phyloP scores from a whole-genome alignment of 2,113 vertebrate genomes.

The Australoheros scitulus region DNA sequence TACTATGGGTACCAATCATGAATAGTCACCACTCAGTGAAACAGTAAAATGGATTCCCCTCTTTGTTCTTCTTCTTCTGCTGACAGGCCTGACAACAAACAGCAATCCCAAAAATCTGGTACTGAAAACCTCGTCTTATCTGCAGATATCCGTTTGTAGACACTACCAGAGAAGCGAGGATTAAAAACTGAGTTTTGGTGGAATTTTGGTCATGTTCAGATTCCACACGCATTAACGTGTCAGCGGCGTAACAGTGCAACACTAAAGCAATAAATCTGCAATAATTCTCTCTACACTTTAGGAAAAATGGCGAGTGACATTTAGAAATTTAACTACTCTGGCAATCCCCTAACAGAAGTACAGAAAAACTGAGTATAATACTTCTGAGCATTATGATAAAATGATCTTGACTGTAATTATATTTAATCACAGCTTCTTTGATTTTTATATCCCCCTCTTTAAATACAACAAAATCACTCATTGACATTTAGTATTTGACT shows the following conservation, averaged over 20 bases:
- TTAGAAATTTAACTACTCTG: background rate
- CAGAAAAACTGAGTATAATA: background rate
- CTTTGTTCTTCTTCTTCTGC: background rate
- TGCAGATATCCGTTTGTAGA: background rate
- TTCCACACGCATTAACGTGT: background rate
- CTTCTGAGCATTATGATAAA: background rate
- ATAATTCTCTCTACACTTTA: background rate
- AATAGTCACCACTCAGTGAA: background rate
- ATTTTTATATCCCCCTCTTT: conserved; percentile 2
- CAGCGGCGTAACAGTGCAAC: no score
- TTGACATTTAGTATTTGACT: conserved; percentile 7
- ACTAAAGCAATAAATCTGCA: background rate
- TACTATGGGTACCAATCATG: background rate
- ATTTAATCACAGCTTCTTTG: conserved; percentile 3
- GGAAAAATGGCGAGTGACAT: background rate
- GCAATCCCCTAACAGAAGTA: background rate
- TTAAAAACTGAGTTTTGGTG: background rate
- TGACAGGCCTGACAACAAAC: background rate
- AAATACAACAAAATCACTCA: conserved; percentile 16
- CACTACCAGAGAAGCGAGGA: background rate
- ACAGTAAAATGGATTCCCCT: background rate
- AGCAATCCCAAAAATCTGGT: background rate
- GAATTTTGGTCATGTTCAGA: background rate
- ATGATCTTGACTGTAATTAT: background rate
- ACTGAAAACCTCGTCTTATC: background rate